Conservation (phyloP, 2,888 invertebrate species). For the Amphimallon solstitiale region DNA sequence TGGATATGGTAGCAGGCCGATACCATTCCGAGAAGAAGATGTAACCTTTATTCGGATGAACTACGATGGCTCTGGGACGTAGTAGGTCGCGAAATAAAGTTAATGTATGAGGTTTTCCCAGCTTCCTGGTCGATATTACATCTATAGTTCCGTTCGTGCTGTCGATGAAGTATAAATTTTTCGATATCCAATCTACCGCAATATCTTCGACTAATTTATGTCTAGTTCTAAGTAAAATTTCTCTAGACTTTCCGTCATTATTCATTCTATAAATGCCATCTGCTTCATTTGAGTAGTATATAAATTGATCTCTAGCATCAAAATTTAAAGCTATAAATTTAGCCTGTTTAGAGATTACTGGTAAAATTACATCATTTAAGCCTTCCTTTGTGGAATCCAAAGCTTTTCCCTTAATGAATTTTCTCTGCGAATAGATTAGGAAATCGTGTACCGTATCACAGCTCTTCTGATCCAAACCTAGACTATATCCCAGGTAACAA, state of each 20-base stretch:
- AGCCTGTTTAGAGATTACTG: constrained; percentile 90
- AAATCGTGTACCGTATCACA: constrained; percentile 88
- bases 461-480: constrained; percentile 78
- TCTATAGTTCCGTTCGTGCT: constrained; percentile 94
- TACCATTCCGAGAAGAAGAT: constrained; percentile 98
- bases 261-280: constrained; percentile 91
- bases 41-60: constrained; percentile 94
- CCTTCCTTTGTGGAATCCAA: constrained; percentile 88
- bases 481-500: constrained; percentile 86
- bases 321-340: constrained; percentile 96
- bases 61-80: constrained; percentile 94
- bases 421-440: constrained; percentile 93
- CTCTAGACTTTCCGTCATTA: constrained; percentile 80
- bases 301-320: constrained; percentile 88
- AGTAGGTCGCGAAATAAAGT: constrained; percentile 88
- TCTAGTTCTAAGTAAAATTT: constrained; percentile 93
- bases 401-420: constrained; percentile 94
- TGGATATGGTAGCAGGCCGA: constrained; percentile 93
- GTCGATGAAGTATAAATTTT: constrained; percentile 95
- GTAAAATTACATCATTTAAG: constrained; percentile 94
- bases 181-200: constrained; percentile 95
- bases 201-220: constrained; percentile 97
- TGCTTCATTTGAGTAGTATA: constrained; percentile 97
- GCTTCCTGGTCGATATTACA: constrained; percentile 88
- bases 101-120: constrained; percentile 83